These are phyloP conservation scores for Hemithea aestivaria DNA, from an alignment of 2,888 invertebrate species.

Conservation along the genomic window DNA sequence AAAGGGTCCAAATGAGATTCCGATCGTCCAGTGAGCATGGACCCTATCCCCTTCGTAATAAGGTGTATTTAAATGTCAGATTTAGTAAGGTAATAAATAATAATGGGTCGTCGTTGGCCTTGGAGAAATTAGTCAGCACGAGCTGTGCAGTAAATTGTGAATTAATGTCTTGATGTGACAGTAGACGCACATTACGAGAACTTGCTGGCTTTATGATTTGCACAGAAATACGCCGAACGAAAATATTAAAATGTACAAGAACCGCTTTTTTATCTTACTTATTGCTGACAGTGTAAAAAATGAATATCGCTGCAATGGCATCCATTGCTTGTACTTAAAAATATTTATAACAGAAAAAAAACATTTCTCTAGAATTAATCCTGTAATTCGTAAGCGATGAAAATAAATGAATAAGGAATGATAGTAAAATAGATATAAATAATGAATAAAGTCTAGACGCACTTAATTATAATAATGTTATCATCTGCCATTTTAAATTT, in stretches of 20 bases:
- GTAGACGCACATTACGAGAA: conserved; percentile 28
- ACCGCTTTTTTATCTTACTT: background rate
- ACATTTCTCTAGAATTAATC: no score
- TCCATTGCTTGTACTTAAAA: no score
- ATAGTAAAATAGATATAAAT: no score
- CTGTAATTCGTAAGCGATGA: no score
- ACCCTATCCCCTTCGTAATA: conserved; percentile 39
- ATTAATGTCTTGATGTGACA: conserved; percentile 46
- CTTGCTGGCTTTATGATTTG: conserved; percentile 25
- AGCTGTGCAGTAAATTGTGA: conserved; percentile 44
- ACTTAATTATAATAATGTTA: no score
- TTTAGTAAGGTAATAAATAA: conserved; percentile 73
- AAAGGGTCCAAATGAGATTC: conserved; percentile 58
- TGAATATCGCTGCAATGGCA: no score
- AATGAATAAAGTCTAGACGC: no score
- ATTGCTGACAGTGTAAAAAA: background rate
- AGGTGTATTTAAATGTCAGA: conserved; percentile 36
- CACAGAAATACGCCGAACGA: conserved; percentile 26
- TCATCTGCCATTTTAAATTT: background rate
- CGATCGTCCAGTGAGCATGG: conserved; percentile 34
- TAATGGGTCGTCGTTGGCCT: conserved; percentile 73
- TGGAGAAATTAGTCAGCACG: conserved; percentile 67
- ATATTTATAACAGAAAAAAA: no score
- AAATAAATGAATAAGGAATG: no score
- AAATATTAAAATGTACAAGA: conserved; percentile 4